Percentiles rank a stretch among this genome's conserved stretches.
phyloP scores from a whole-genome alignment of 1,140 invertebrate genomes.

The Danaus plexippus region DNA sequence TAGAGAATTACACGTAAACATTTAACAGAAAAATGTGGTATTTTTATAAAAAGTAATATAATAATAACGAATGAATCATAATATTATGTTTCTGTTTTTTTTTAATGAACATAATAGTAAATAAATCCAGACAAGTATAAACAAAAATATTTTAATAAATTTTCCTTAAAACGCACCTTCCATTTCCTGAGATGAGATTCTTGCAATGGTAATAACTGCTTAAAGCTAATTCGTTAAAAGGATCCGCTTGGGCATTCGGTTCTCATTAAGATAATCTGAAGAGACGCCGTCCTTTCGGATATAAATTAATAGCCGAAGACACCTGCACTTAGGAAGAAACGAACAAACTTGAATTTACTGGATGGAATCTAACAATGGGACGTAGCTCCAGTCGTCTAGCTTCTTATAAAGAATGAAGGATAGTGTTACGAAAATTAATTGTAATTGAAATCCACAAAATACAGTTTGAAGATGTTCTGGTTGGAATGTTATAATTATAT shows the following conservation, averaged over 20 bases:
- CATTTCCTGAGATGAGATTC: conserved; percentile 8
- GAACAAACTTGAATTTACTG: conserved; percentile 8
- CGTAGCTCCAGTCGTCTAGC: too few relatives aligned
- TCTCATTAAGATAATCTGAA: conserved; percentile 27
- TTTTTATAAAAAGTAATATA: too few relatives aligned
- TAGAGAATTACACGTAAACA: too few relatives aligned
- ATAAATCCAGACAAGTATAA: not conserved
- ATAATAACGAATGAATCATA: too few relatives aligned
- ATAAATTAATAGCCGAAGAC: conserved; percentile 27
- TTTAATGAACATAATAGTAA: not conserved
- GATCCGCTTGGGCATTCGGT: conserved; percentile 17
- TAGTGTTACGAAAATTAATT: too few relatives aligned
- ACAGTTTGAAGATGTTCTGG: too few relatives aligned
- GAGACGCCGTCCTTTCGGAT: conserved; percentile 21
- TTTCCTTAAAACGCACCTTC: not conserved
- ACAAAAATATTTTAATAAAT: conserved; percentile 7
- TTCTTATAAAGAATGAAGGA: too few relatives aligned
- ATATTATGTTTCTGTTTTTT: too few relatives aligned
- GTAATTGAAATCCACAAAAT: too few relatives aligned
- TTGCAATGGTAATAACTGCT: conserved; percentile 18
- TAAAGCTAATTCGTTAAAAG: conserved; percentile 33
- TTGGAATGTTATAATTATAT: too few relatives aligned
- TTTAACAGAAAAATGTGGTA: too few relatives aligned
- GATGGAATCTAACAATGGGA: not conserved
- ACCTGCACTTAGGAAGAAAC: conserved; percentile 18